Evolutionary conservation across 2,888 invertebrate species (phyloP).

Genomic region (Rhopalosiphum nymphaeae): DNA sequence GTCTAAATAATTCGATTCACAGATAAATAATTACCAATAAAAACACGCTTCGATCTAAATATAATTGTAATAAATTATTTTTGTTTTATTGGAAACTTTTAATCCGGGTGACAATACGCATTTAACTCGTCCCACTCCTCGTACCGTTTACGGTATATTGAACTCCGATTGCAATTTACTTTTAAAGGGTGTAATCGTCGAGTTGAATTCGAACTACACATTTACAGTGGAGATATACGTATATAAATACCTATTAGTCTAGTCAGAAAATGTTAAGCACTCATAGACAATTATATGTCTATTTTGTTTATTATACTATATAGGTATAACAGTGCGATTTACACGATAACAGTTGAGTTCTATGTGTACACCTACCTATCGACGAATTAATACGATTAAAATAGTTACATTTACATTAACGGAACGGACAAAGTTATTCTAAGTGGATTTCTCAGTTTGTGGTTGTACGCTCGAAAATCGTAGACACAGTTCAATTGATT

Average conservation of each 20-base stretch:
- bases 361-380: neutral
- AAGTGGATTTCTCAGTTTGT: constrained; percentile 55
- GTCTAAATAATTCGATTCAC: neutral
- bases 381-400: constrained; percentile 45
- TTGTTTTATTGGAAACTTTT: neutral
- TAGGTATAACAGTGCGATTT: neutral
- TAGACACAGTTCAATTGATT: neutral
- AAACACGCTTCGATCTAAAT: neutral
- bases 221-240: neutral
- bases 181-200: neutral
- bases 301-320: neutral
- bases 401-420: constrained; percentile 32
- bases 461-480: neutral
- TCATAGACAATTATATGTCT: neutral
- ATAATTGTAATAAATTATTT: neutral
- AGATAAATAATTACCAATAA: neutral
- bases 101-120: neutral
- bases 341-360: neutral
- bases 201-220: neutral
- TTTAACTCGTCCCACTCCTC: neutral
- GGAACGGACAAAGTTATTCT: constrained; percentile 32
- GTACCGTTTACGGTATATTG: neutral
- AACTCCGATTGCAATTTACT: neutral
- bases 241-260: neutral
- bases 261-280: neutral